A percentile compares a stretch with the other conserved stretches of the same genome.
phyloP scores from a whole-genome alignment of 64 coral and sea anemone species.

The Platygyra sinensis region DNA sequence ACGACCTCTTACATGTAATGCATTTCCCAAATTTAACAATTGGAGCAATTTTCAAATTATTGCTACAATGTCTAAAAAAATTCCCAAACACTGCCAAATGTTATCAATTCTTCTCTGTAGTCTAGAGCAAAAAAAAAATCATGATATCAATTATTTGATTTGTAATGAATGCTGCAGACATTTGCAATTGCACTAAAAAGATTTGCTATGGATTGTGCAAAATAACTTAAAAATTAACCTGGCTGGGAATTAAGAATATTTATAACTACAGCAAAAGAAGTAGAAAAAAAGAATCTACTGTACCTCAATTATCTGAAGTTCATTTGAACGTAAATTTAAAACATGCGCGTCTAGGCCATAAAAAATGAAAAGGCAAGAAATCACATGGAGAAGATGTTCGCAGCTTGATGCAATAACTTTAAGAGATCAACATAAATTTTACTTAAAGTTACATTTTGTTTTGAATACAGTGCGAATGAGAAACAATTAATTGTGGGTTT shows the following conservation, averaged over 20 bases:
- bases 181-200: neutral
- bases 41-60: neutral
- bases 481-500: neutral
- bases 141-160: neutral
- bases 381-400: neutral
- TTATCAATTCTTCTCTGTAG: neutral
- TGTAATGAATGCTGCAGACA: neutral
- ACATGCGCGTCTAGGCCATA: too few relatives aligned
- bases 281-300: neutral
- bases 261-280: neutral
- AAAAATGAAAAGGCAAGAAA: neutral
- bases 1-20: neutral
- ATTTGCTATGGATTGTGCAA: neutral
- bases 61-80: neutral
- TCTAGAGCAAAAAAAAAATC: neutral
- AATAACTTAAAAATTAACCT: too few relatives aligned
- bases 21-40: too few relatives aligned
- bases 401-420: neutral
- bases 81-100: too few relatives aligned
- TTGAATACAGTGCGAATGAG: neutral
- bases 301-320: neutral
- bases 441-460: conserved; percentile 29
- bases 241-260: too few relatives aligned
- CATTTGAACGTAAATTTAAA: neutral
- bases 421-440: neutral